Evolutionary conservation across 2,888 invertebrate genomes (phyloP).

Genomic region (Teleiodes luculella): DNA sequence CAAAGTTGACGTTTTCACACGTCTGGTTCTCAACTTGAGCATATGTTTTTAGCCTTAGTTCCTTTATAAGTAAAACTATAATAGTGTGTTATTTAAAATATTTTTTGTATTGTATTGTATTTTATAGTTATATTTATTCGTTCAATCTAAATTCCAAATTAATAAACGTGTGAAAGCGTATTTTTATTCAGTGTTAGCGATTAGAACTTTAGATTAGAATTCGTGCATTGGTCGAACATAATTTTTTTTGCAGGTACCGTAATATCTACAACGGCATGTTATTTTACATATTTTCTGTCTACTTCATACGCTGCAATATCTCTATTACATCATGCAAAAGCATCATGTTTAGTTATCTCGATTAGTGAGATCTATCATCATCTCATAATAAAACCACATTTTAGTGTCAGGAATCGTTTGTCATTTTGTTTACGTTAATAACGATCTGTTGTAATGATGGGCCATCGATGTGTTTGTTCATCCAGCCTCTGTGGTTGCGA

Average conservation of each 20-base stretch:
- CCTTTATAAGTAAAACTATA: too few relatives aligned
- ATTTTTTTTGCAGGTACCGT: not conserved
- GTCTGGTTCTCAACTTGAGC: not conserved
- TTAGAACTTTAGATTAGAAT: not conserved
- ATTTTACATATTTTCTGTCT: not conserved
- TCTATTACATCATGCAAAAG: too few relatives aligned
- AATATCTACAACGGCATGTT: not conserved
- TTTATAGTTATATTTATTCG: too few relatives aligned
- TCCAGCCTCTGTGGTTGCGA: slow-evolving; percentile 20
- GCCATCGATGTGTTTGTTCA: slow-evolving; percentile 14
- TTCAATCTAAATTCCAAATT: not conserved
- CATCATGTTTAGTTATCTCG: not conserved
- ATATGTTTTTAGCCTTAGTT: not conserved
- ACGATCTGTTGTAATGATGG: not conserved
- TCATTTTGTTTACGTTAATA: slow-evolving; percentile 1
- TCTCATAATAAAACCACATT: not conserved
- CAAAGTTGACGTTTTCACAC: not conserved
- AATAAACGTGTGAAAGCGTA: not conserved
- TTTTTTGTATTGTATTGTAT: too few relatives aligned
- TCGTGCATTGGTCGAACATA: not conserved
- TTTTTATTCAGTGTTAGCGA: not conserved
- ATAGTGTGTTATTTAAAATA: too few relatives aligned
- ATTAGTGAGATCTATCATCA: not conserved
- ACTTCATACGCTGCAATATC: too few relatives aligned
- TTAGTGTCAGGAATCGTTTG: not conserved